Base-by-base conservation (phyloP, 1,140 invertebrate genomes). In the Scaptodrosophila lebanonensis region DNA sequence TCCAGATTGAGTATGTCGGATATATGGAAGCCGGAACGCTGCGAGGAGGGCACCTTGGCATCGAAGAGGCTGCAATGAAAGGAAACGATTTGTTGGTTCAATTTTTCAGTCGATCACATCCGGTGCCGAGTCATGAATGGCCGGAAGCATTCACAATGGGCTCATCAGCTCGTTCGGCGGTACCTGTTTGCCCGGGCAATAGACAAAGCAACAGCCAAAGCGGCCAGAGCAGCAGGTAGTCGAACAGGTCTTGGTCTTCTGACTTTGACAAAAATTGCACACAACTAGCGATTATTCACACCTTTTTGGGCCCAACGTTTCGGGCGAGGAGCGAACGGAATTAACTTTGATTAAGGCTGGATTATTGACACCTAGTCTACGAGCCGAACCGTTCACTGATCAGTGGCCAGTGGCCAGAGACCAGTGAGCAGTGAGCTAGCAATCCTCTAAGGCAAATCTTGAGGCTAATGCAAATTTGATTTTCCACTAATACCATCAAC, bases 1-100 rank as follows among this genome's bases (percentile, higher is more conserved):
- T 91, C 90, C 50, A 93, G 83, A 16, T 93, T 92, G 33, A 94
- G 85, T 64, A 94, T 93, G 72, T 94, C 93, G 43, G 91, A 92
- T 66, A 94, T 93, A 73, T 93, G 92, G 69, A 94, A 94, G 25
- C 92, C 91, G 0, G 91, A 91, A 29, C 92, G 85, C 60, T 90
- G 89, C 17, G 85, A 86, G 2, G 84, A 82, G 5, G 84, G 84
- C 20, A 86, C 73, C 58, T 86, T 86, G 13, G 84, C 64, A 65
- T 86, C 84, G 33, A 86, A 86, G 29, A 86, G 61, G 54, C 84
- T 86, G 53, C 3, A 86, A 59, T n/a, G 3, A 5, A 25, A 33
- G 1, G 6, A 13, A 22, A n/a, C n/a, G n/a, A n/a, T n/a, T n/a
- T n/a, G n/a, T n/a, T n/a, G n/a, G n/a, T n/a, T n/a, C n/a, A n/a